Evolutionary conservation across 2,888 invertebrate genomes (phyloP).

Genomic region (Pyrrhia umbra): DNA sequence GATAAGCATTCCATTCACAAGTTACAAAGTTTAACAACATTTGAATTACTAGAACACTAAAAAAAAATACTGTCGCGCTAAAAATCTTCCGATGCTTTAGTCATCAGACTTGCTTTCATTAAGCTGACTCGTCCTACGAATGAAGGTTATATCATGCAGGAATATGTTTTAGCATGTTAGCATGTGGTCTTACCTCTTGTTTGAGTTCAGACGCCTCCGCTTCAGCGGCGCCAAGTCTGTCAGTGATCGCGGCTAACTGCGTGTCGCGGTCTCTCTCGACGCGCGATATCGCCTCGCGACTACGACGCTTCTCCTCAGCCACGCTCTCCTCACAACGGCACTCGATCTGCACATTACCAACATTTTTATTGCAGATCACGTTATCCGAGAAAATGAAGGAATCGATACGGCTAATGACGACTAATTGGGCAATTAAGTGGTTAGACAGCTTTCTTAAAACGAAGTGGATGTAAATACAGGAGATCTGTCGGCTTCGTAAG

Average conservation of each 20-base stretch:
- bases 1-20: constrained; percentile 41
- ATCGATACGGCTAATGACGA: constrained; percentile 22
- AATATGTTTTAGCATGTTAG: neutral
- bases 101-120: neutral
- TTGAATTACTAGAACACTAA: neutral
- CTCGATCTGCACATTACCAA: constrained; percentile 90
- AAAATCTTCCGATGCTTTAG: neutral
- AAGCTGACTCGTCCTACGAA: neutral
- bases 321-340: constrained; percentile 93
- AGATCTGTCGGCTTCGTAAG: constrained; percentile 4
- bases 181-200: constrained; percentile 80
- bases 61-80: neutral
- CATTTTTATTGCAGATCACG: constrained; percentile 25
- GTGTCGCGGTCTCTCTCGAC: constrained; percentile 94
- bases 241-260: constrained; percentile 83
- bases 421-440: constrained; percentile 37
- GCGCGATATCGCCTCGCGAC: constrained; percentile 95
- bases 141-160: neutral
- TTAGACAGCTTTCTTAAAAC: constrained; percentile 24
- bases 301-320: constrained; percentile 95
- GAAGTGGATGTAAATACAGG: constrained; percentile 2
- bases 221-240: constrained; percentile 86
- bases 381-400: constrained; percentile 9
- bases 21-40: constrained; percentile 7
- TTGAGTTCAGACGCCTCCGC: constrained; percentile 88